Evolutionary conservation across 2,113 vertebrate genomes (phyloP).

Genomic region (Formicarius rufipectus): DNA sequence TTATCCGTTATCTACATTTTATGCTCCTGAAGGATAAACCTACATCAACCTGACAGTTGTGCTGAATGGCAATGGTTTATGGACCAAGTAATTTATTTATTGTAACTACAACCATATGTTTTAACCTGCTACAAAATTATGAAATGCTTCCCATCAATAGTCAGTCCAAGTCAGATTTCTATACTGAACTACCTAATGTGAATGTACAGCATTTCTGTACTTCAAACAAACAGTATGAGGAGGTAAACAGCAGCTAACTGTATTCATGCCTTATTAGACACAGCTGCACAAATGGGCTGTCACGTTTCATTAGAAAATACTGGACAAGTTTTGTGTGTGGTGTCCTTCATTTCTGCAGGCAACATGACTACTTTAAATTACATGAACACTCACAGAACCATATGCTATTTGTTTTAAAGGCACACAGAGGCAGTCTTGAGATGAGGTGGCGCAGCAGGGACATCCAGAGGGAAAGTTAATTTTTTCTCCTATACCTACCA

Average conservation of each 20-base stretch:
- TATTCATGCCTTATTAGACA: slow-evolving; percentile 11
- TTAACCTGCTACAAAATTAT: slow-evolving; percentile 32
- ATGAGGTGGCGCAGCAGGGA: neutral
- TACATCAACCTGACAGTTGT: neutral
- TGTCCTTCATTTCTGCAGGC: neutral
- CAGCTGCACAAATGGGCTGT: slow-evolving; percentile 37
- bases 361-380: neutral
- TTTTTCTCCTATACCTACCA: neutral
- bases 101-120: slow-evolving; percentile 43
- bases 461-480: neutral
- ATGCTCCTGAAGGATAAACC: neutral
- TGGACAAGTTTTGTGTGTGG: rapidly evolving
- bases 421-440: neutral
- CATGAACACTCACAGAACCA: neutral
- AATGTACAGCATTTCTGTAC: neutral
- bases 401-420: neutral
- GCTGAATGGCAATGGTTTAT: slow-evolving; percentile 13
- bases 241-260: neutral
- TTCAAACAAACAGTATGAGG: slow-evolving; percentile 4
- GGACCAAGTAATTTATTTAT: slow-evolving; percentile 6
- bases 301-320: neutral
- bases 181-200: neutral
- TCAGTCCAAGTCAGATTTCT: neutral
- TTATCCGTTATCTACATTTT: neutral
- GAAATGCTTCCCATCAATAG: slow-evolving; percentile 12